Base-by-base conservation (phyloP, 2,888 invertebrate species). In the Neoitamus cyanurus region DNA sequence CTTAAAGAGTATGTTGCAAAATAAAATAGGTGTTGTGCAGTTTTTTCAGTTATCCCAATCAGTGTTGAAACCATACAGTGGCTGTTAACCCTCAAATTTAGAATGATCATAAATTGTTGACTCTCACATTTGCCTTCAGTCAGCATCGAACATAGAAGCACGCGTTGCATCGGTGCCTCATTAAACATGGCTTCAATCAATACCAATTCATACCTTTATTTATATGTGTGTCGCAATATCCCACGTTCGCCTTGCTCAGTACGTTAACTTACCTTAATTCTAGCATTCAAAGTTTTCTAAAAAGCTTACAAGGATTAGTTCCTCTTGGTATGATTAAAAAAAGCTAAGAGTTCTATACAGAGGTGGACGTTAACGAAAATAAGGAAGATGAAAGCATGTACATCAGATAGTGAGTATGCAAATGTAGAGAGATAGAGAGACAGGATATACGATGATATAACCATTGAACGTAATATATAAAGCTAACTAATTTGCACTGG, bases 381-480 rank as follows among this genome's bases (percentile, higher is more conserved):
- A 30, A 31, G 30, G 31, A 70, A 70, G 31, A 30, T 37, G 77
- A 58, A 58, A 58, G 30, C 31, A 37, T 75, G 36, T 46, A 36
- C 34, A 36, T 34, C 31, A 73, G 73, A 73, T 25, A 46, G 46
- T 25, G 25, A 28, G 77, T 77, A 77, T 28, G 42, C 37, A 42
- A 77, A 42, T 46, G 31, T 77, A 73, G 77, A 77, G 77, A 77
- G 37, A 77, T 77, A 77, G 77, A 77, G 77, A 77, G 31, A 73
- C 31, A 34, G 42, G 28, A 42, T 31, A 77, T 28, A 25, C 28
- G 73, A 15, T 34, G 34, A 73, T 70, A 73, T 25, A 73, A 73
- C 42, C 42, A 46, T 13, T 20, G 9, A 77, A 77, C 77, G 11
- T 42, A 77, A 77, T 70, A 34, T 15, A 28, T 46, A 28, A 42